Evolutionary conservation across 2,113 vertebrate species (phyloP), one percentile per base, ranked within the genome.

Genomic region (Gavialis gangeticus): DNA sequence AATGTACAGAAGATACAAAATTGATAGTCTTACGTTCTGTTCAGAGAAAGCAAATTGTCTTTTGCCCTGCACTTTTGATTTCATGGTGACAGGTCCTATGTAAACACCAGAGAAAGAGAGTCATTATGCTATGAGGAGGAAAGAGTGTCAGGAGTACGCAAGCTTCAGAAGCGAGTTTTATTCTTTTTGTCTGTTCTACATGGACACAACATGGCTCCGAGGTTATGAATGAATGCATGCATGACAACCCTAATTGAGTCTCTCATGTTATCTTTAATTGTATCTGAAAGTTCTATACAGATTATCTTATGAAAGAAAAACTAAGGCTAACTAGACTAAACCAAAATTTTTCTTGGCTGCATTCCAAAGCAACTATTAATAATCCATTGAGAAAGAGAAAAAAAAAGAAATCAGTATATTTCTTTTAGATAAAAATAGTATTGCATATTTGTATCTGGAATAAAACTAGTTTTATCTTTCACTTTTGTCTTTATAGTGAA

Each of bases 371-470:
- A 73, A 73, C 22, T 71, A 71, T 37, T 71, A 34, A 34, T 46
- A 46, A 46, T 9, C 46, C 46, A 46, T 46, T 46, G 46, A 46
- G 46, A 46, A 46, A 46, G 10, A 24, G 57, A 37, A 27, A 13
- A 58, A 82, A 85, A 28, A 5, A 80, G 4, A 86, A 78, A 85
- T 37, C 54, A 12, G 60, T 83, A 57, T 17, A 9, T 24, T 83
- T 85, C 88, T 59, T 57, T 64, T 59, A 77, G 78, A 67, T 64
- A 7, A 19, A 46, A 85, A 69, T 82, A 28, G 63, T 69, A 25
- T 54, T 81, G 6, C 75, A 88, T 54, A 56, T 92, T 92, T 77
- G 75, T 77, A 91, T 76, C 16, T n/a, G 37, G n/a, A 95, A 92
- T 83, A 64, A 84, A 92, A 94, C 34, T 73, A 73, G 76, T 60